Evolutionary conservation across 2,113 vertebrate species (phyloP), one percentile per base, ranked within the genome.

Genomic region (Callocephalon fimbriatum): DNA sequence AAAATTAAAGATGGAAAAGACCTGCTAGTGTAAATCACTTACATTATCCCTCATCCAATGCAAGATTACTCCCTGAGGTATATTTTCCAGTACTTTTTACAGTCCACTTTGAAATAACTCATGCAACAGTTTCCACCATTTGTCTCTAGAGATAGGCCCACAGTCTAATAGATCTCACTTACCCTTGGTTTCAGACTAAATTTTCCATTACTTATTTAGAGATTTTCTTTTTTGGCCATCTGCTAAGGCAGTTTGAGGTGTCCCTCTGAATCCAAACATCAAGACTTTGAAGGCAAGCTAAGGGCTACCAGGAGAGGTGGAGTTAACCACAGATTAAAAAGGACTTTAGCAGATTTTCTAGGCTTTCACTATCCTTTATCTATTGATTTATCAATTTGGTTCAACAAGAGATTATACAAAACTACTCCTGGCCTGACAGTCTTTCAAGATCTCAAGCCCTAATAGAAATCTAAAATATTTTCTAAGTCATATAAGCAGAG

Each of bases 1-100:
- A 90, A 92, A 97, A 95, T 92, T 95, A 96, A 93, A 92, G 88
- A 94, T 84, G 65, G 95, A 91, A 96, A 93, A 93, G 88, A 86
- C 86, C 27, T 81, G 90, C 58, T 90, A 86, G 54, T 65, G 65
- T 92, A 97, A 97, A 86, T 95, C 88, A 72, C 54, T 93, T 92
- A 50, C 61, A 88, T 96, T 90, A 86, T 91, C 47, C 86, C 51
- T 94, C 92, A 77, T 92, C 65, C 54, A 70, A 37, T 72, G 61
- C 38, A 91, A 47, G 56, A 93, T 93, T 92, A 77, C 31, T 95
- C 92, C 75, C 92, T 56, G 29, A 71, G 47, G 86, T 86, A 70
- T 65, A 80, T 91, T 95, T 97, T 84, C 88, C 72, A 78, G 51
- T 62, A 86, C 44, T 91, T 91, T 93, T 96, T 92, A 80, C 59